These are phyloP conservation scores for Galbula dea DNA, from an alignment of 2,113 vertebrate genomes.

Conservation along the genomic window DNA sequence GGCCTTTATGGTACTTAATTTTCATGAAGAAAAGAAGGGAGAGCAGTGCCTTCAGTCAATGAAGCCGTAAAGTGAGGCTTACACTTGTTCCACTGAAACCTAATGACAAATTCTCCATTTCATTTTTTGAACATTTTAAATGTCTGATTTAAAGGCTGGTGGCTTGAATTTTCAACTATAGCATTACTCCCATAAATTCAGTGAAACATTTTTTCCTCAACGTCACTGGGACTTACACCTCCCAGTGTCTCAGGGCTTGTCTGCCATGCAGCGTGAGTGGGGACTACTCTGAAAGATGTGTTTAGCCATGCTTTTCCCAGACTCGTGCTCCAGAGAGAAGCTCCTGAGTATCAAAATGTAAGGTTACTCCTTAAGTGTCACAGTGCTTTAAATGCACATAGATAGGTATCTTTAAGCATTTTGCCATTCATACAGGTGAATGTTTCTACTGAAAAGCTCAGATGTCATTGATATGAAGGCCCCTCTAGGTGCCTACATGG, in stretches of 20 bases:
- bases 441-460: not conserved
- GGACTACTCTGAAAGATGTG: fast-evolving
- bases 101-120: not conserved
- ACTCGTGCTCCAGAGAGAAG: not conserved
- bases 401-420: not conserved
- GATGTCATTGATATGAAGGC: not conserved
- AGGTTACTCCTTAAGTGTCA: not conserved
- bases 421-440: not conserved
- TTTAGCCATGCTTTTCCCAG: not conserved
- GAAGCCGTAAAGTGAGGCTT: not conserved
- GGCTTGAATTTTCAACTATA: not conserved
- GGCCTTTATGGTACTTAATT: not conserved
- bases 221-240: not conserved
- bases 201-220: not conserved
- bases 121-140: not conserved
- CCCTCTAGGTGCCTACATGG: not conserved
- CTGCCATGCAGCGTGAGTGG: not conserved
- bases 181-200: not conserved
- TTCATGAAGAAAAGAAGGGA: not conserved
- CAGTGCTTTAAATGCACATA: not conserved
- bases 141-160: not conserved
- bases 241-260: not conserved
- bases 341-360: not conserved
- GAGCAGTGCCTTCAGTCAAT: not conserved
- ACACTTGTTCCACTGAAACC: not conserved